Conservation (phyloP, 2,888 invertebrate genomes). For the Leptodirus hochenwartii region DNA sequence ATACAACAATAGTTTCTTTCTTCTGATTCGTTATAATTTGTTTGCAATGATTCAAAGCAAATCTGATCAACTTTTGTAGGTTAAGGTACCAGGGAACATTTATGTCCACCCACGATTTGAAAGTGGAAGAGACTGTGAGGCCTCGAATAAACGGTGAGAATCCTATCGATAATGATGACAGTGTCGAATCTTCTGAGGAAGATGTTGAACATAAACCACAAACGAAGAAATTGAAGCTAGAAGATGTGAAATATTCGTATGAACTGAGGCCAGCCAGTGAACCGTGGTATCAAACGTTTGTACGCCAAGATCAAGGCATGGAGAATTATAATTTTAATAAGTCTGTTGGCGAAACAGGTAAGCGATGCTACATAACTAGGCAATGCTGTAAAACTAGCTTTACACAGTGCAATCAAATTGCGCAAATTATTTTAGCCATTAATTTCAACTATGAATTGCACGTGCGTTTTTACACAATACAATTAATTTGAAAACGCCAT, state of each 20-base stretch:
- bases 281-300: conserved; percentile 64
- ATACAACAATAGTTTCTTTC: too few species aligned
- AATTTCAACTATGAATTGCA: too few species aligned
- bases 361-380: too few species aligned
- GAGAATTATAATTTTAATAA: conserved; percentile 40
- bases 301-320: conserved; percentile 53
- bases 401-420: too few species aligned
- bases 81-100: conserved; percentile 26
- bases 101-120: conserved; percentile 19
- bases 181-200: conserved; percentile 10
- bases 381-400: too few species aligned
- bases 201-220: conserved; percentile 13
- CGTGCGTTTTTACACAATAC: too few species aligned
- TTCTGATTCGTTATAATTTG: too few species aligned
- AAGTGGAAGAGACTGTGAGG: conserved; percentile 13
- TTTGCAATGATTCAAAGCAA: too few species aligned
- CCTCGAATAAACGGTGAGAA: conserved; percentile 21
- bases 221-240: conserved; percentile 29
- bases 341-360: conserved; percentile 35
- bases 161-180: conserved; percentile 5
- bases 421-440: too few species aligned
- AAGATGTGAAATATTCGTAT: conserved; percentile 52
- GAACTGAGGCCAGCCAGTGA: conserved; percentile 55
- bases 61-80: conserved; percentile 16
- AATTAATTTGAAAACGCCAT: too few species aligned